phyloP scores from a whole-genome alignment of 30 jellyfish, hydroid and myxozoan species.

The Hydractinia echinata region DNA sequence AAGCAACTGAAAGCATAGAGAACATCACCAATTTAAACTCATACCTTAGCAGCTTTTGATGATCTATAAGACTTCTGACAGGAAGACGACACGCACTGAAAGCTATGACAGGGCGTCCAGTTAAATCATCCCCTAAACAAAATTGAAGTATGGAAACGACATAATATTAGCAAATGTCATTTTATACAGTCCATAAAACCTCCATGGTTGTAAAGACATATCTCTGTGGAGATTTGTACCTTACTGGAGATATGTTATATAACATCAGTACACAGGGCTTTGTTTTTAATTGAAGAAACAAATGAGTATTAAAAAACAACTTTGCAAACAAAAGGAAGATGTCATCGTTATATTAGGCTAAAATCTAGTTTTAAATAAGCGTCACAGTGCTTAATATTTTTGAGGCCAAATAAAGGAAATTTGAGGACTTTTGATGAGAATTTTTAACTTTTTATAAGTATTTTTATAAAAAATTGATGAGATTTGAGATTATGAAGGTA shows the following conservation, averaged over 20 bases:
- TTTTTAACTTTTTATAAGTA: too few relatives aligned
- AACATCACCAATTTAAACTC: neutral
- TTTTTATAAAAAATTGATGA: too few relatives aligned
- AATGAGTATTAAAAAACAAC: too few relatives aligned
- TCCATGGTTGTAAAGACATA: neutral
- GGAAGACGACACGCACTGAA: conserved; percentile 96
- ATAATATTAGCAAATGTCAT: neutral
- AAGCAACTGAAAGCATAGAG: neutral
- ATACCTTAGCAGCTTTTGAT: conserved; percentile 66
- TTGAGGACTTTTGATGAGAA: too few relatives aligned
- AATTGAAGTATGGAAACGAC: neutral
- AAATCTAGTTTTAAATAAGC: too few relatives aligned
- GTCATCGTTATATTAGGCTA: too few relatives aligned
- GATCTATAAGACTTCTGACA: conserved; percentile 63
- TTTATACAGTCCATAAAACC: neutral
- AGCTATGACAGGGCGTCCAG: conserved; percentile 96
- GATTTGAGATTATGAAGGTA: too few relatives aligned
- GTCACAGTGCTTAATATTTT: too few relatives aligned
- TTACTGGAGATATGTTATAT: neutral
- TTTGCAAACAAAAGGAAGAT: too few relatives aligned
- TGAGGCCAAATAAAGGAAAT: too few relatives aligned
- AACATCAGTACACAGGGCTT: neutral
- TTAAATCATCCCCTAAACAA: conserved; percentile 74
- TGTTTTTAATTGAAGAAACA: too few relatives aligned
- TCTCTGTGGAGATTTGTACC: neutral